Conservation (phyloP, 2,888 invertebrate genomes). For the Trachelus stipa region DNA sequence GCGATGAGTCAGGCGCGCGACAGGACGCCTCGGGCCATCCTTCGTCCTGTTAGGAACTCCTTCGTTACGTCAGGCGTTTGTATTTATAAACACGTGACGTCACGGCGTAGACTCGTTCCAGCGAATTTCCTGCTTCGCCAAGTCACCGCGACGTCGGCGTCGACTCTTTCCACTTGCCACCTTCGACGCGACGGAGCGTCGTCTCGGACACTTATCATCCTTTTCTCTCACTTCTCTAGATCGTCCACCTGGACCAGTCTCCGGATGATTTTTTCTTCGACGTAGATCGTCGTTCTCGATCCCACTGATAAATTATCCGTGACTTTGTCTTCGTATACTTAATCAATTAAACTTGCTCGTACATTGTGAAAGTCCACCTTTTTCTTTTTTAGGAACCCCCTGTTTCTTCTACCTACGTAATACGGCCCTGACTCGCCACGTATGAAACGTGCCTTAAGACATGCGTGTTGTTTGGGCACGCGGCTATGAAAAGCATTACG, state of each 20-base stretch:
- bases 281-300: not conserved
- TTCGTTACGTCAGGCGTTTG: conserved; percentile 40
- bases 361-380: not conserved
- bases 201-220: not conserved
- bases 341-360: not conserved
- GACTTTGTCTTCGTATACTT: not conserved
- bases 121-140: conserved; percentile 4
- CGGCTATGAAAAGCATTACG: conserved; percentile 6
- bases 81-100: conserved; percentile 43
- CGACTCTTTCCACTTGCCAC: not conserved
- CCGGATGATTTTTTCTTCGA: not conserved
- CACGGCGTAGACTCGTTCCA: conserved; percentile 13
- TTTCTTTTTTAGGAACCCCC: not conserved
- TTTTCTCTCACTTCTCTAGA: no score
- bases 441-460: not conserved
- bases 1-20: conserved; percentile 30
- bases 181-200: not conserved
- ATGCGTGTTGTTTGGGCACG: conserved; percentile 4
- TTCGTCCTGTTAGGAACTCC: conserved; percentile 43
- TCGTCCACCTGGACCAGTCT: not conserved
- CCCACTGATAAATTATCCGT: not conserved
- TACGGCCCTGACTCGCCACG: conserved; percentile 8
- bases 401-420: not conserved
- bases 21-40: conserved; percentile 42
- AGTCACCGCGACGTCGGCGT: not conserved